Conservation (phyloP, 2,888 invertebrate species). For the Monopis laevigella region DNA sequence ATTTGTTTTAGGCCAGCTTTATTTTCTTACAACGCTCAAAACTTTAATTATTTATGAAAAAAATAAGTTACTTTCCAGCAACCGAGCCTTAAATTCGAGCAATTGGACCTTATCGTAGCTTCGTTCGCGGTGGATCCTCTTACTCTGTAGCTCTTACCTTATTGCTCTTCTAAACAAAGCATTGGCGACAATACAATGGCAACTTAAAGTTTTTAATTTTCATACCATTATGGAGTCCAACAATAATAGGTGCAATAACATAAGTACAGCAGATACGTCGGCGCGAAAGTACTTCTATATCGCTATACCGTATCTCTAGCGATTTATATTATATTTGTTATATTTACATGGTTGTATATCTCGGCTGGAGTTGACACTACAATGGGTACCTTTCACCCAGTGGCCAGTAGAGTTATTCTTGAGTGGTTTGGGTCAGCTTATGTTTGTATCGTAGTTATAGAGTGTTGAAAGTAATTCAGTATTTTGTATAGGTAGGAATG, state of each 20-base stretch:
- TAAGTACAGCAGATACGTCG: constrained; percentile 1
- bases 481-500: not conserved
- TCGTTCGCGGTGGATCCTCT: too few relatives aligned
- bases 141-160: too few relatives aligned
- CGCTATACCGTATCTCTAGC: constrained; percentile 1
- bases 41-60: too few relatives aligned
- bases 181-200: too few relatives aligned
- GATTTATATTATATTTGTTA: constrained; percentile 13
- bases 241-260: constrained; percentile 7
- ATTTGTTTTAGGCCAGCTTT: too few relatives aligned
- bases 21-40: too few relatives aligned
- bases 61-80: too few relatives aligned
- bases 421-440: constrained; percentile 6
- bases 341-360: constrained; percentile 15
- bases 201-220: constrained; percentile 7
- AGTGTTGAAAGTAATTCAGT: not conserved
- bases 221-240: constrained; percentile 9
- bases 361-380: constrained; percentile 28
- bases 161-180: too few relatives aligned
- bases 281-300: constrained; percentile 7
- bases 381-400: constrained; percentile 39
- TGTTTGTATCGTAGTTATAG: too few relatives aligned
- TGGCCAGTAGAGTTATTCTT: constrained; percentile 5
- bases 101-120: too few relatives aligned
- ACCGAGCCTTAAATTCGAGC: too few relatives aligned